Base-by-base conservation (phyloP, 2,797 vertebrate species). In the Pangasius mekongensis region DNA sequence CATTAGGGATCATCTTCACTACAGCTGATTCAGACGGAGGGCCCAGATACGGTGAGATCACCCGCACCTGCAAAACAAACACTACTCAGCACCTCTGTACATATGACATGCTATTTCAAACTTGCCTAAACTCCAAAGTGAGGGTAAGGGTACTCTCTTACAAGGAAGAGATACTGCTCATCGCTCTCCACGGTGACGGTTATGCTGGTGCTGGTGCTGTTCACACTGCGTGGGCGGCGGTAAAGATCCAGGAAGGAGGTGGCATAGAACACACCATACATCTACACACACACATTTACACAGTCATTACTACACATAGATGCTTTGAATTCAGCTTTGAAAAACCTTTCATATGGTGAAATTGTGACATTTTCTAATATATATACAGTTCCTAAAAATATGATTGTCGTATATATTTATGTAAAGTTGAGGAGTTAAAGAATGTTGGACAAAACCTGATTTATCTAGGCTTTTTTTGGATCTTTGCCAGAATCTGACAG, bases 1-100 rank as follows among this genome's bases (percentile, higher is more conserved):
- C 98, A n/a, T 97, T 98, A 0, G 98, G 98, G 91, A 99, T 98
- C 98, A 99, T 99, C 94, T 96, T 98, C 89, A 99, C 98, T 87
- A 98, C 98, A 0, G 95, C 91, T 0, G 95, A 98, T 84, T 98
- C 97, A 0, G 98, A 99, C 0, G 97, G 98, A 0, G 98, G 98
- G 3, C 98, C 98, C 71, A 97, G 93, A 94, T 97, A 99, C 2
- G 98, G 98, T 30, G 93, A 91, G 88, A 97, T 93, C 24, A 96
- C 97, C 4, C 98, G 97, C 60, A 98, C 98, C 98, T 99, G 91
- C 77, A 84, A 86, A 84, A 30, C 52, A 30, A 66, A 54, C 66
- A 10, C 36, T 1, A 16, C 11, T 81, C 8, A 64, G 14, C 78
- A 85, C 27, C n/a, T 8, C 24, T 30, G 47, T 27, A 16, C n/a